These are phyloP conservation scores for Jordanella pulchra DNA, from an alignment of 2,797 vertebrate genomes.

Conservation along the genomic window DNA sequence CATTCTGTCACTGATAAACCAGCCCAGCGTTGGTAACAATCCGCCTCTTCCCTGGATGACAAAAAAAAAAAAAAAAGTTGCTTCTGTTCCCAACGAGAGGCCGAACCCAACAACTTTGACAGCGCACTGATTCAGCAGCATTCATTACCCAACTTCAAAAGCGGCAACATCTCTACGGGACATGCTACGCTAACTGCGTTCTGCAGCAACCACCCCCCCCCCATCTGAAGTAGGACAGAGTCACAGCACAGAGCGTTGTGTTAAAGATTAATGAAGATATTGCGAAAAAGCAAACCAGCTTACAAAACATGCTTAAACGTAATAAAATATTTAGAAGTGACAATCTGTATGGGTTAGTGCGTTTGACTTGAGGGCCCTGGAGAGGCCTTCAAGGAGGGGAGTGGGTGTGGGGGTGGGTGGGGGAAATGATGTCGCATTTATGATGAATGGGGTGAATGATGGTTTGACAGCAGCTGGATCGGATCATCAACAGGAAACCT, in stretches of 20 bases:
- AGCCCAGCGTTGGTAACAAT: conserved; percentile 30
- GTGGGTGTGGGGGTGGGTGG: too few relatives aligned
- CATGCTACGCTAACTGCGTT: conserved; percentile 28
- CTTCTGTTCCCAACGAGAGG: conserved; percentile 27
- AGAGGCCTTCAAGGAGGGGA: conserved; percentile 16
- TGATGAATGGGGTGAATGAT: not conserved
- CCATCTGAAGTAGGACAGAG: conserved; percentile 58
- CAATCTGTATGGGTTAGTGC: conserved; percentile 49
- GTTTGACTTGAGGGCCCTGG: conserved; percentile 43
- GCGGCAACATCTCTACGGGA: conserved; percentile 42
- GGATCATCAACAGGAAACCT: not conserved
- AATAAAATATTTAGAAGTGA: conserved; percentile 71
- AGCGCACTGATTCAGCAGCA: conserved; percentile 23
- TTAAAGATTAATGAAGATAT: conserved; percentile 76
- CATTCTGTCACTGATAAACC: conserved; percentile 42
- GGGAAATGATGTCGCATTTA: conserved; percentile 18
- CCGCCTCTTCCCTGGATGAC: conserved; percentile 36
- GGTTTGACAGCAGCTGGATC: not conserved
- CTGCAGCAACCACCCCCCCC: conserved; percentile 35
- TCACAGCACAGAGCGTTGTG: conserved; percentile 33
- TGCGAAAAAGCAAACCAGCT: conserved; percentile 56
- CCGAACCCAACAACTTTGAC: conserved; percentile 33
- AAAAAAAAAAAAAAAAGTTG: conserved; percentile 29
- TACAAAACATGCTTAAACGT: conserved; percentile 61
- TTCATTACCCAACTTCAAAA: conserved; percentile 68